Evolutionary conservation across 2,113 vertebrate genomes (phyloP), one percentile per base, ranked within the genome.

Genomic region (Astur gentilis): DNA sequence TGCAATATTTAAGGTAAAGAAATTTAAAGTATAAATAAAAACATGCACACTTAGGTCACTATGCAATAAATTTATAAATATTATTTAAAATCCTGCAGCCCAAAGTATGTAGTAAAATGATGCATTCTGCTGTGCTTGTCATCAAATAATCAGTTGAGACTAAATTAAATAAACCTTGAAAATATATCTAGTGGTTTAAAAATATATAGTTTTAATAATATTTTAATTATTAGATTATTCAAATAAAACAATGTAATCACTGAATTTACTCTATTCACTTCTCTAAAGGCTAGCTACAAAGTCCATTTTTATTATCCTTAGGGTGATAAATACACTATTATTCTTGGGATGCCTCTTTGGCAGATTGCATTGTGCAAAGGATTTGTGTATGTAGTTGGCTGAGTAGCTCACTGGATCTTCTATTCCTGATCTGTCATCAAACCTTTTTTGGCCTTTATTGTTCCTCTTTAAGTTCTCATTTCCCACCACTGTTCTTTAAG

Each of bases 261-360:
- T 87, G 20, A 58, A 58, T 29, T 89, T 42, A 80, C 10, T 95
- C 79, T 42, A 80, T 11, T 95, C 77, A 83, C 25, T 91, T 78
- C 38, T 96, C 8, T 93, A 91, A 91, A 66, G 42, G 19, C 58
- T 50, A 78, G 23, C 67, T 66, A 58, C 90, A 36, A 40, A 95
- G 91, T 57, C 91, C 32, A 89, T 93, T 94, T 95, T 95, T 34
- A 87, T 78, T 87, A 69, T 81, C 29, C 55, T 66, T 89, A 69
- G 40, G 54, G 44, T 92, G 71, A 88, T 40, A 93, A 92, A 23
- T 73, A 42, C 54, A 81, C 50, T 92, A 58, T 94, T 96, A 91
- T 71, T 93, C 60, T 89, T 89, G 42, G 67, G 61, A 84, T 78
- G 50, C 25, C 62, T 84, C 58, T 70, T 70, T 91, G 70, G 77